These are phyloP conservation scores for Phyllotreta cruciferae DNA, from an alignment of 2,888 invertebrate species.

Conservation along the genomic window DNA sequence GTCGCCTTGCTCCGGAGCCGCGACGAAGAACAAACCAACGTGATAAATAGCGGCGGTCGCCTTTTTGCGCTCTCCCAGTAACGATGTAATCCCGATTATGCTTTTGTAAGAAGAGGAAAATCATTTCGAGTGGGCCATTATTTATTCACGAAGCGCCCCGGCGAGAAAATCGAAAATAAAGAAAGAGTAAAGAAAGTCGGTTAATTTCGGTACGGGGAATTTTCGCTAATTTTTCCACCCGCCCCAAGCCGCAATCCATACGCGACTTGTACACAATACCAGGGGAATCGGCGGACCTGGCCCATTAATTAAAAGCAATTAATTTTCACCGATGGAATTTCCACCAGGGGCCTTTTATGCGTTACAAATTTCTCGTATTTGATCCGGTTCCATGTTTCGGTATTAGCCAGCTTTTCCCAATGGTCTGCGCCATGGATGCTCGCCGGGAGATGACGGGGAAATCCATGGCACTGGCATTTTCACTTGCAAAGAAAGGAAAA, in stretches of 20 bases:
- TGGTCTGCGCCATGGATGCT: constrained; percentile 11
- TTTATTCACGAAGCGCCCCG: constrained; percentile 26
- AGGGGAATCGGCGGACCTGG: constrained; percentile 30
- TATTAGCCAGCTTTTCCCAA: constrained; percentile 24
- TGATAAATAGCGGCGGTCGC: constrained; percentile 28
- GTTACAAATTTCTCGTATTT: constrained; percentile 34
- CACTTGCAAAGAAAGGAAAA: too few relatives aligned
- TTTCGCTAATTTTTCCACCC: background rate
- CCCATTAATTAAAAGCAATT: constrained; percentile 35
- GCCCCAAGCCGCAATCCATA: constrained; percentile 3
- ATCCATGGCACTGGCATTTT: too few relatives aligned
- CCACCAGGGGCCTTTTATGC: constrained; percentile 29
- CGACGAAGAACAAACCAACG: constrained; percentile 20
- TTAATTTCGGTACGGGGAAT: constrained; percentile 1
- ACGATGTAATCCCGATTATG: constrained; percentile 29
- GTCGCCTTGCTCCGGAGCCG: background rate
- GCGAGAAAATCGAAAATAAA: constrained; percentile 21
- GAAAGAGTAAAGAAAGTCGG: background rate
- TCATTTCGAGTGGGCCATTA: constrained; percentile 29
- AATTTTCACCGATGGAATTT: constrained; percentile 34
- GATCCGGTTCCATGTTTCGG: constrained; percentile 30
- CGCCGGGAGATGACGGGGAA: background rate
- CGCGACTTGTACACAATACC: constrained; percentile 26
- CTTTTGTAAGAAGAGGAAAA: constrained; percentile 22
- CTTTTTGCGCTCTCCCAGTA: constrained; percentile 21